Conservation (phyloP, 1,140 invertebrate species). For the Drosophila rufa region DNA sequence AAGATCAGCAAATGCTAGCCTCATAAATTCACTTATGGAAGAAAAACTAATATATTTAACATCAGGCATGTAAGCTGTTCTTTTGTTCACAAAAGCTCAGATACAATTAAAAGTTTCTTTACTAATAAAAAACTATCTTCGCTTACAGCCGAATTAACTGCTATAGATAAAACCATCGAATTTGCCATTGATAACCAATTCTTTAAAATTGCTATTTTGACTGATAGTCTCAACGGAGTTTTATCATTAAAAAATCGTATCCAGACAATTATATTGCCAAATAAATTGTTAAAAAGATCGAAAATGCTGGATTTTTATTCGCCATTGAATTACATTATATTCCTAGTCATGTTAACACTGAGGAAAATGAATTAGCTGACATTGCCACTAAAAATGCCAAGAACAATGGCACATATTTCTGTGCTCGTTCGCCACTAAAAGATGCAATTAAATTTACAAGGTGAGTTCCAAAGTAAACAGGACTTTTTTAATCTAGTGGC, state of each 20-base stretch:
- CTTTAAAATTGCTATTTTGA: background rate
- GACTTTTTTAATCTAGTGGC: too few species aligned
- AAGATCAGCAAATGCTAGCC: background rate
- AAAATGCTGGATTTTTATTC: too few species aligned
- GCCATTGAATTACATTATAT: background rate
- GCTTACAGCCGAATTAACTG: background rate
- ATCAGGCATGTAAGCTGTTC: background rate
- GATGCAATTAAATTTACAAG: background rate
- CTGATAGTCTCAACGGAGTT: background rate
- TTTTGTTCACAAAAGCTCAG: background rate
- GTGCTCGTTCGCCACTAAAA: background rate
- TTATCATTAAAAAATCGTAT: background rate
- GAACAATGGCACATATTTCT: background rate
- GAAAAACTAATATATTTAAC: background rate
- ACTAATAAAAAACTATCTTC: background rate
- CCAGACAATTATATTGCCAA: background rate
- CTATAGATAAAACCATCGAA: background rate
- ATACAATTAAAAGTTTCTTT: background rate
- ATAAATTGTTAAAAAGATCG: background rate
- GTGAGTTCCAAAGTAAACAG: too few species aligned
- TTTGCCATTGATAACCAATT: background rate
- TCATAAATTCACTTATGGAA: background rate
- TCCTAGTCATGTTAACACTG: background rate
- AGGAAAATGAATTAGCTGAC: background rate
- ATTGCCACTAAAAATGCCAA: background rate